Base-by-base conservation (phyloP, 1,140 invertebrate genomes). In the Drosophila arizonae region DNA sequence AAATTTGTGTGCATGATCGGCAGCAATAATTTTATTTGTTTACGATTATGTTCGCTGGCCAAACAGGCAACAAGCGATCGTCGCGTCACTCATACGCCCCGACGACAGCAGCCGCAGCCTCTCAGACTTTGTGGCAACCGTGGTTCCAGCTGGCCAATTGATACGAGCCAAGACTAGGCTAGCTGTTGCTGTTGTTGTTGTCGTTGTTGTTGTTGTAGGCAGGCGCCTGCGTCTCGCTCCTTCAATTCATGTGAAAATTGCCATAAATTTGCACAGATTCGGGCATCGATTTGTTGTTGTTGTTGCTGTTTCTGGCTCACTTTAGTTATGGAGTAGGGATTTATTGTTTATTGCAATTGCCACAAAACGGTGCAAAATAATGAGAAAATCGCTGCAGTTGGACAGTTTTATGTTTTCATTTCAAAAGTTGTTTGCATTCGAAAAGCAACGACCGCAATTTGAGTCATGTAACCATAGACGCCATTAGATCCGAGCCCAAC, bases 11-110 rank as follows among this genome's bases (percentile, higher is more conserved):
- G 84, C 84, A 89, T 88, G 84, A 88, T 88, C 85, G 84, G 85
- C 84, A 84, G 84, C 84, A 88, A 88, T 88, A 88, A 88, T 88
- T 88, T 88, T 88, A 88, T 88, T 88, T 88, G 84, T 88, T 88
- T 88, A 88, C 84, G 84, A 88, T 88, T 88, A 88, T 88, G 84
- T 88, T 84, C 79, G 85, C 84, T 80, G 84, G 68, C 84, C 79
- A 84, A 71, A 88, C 82, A 82, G 84, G 73, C 81, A 84, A 79
- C 84, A 72, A 79, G 71, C 78, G 65, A 67, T 75, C 71, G 71
- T 67, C 81, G 82, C 82, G 84, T 87, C 82, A 88, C 84, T 88
- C 84, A 88, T 88, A 88, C 84, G 84, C 84, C 84, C 84, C 85
- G 84, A 88, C 85, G 84, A 87, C 82, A 86, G 81, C 63, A 43